Evolutionary conservation across 1,140 invertebrate genomes (phyloP).

Genomic region (Coptotermes formosanus): DNA sequence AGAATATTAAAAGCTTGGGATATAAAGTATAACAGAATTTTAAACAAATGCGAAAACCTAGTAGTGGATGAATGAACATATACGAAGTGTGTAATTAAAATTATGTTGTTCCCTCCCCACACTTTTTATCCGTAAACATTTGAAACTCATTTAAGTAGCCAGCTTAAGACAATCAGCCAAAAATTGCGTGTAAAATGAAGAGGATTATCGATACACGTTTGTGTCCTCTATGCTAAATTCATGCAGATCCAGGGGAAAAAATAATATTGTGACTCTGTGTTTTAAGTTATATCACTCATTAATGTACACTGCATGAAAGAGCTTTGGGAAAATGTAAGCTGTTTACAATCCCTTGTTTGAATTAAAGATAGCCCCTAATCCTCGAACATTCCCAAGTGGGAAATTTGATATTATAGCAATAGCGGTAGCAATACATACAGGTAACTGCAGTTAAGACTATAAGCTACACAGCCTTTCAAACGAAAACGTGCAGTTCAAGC

Average conservation of each 20-base stretch:
- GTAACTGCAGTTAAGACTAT: not conserved
- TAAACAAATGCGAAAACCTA: too few relatives aligned
- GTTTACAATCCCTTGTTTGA: not conserved
- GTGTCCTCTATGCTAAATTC: not conserved
- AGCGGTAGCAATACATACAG: not conserved
- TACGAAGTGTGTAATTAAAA: not conserved
- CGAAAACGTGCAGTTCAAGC: not conserved
- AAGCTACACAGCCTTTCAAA: not conserved
- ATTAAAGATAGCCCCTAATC: not conserved
- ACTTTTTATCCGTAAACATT: not conserved
- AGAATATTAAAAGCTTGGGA: too few relatives aligned
- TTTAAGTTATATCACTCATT: slow-evolving; percentile 4
- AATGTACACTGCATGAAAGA: not conserved
- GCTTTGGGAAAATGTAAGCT: not conserved
- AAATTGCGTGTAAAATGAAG: not conserved
- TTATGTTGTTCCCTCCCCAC: not conserved
- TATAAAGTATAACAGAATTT: too few relatives aligned
- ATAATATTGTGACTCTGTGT: not conserved
- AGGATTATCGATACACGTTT: not conserved
- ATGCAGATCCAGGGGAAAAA: not conserved
- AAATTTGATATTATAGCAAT: not conserved
- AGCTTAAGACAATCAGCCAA: not conserved
- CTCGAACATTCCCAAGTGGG: not conserved
- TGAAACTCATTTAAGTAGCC: not conserved
- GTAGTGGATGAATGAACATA: not conserved